Evolutionary conservation across 2,888 invertebrate genomes (phyloP).

Genomic region (Xylota segnis): DNA sequence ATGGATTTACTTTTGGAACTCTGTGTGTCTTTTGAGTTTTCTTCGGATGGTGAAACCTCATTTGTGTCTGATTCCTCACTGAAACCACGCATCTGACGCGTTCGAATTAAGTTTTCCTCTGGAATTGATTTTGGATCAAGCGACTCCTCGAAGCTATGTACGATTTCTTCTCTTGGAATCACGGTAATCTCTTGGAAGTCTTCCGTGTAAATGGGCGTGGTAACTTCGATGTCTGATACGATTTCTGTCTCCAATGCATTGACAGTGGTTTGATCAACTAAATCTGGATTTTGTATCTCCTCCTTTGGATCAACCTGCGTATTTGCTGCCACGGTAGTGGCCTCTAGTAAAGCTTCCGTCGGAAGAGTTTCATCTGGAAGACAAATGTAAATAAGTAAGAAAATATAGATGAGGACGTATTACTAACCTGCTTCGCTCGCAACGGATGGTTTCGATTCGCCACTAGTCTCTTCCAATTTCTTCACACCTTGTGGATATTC

Average conservation of each 20-base stretch:
- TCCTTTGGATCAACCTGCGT: neutral
- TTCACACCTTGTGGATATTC: conserved; percentile 48
- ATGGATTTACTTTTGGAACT: conserved; percentile 17
- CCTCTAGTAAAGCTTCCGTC: neutral
- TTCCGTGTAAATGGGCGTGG: conserved; percentile 8
- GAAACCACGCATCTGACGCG: conserved; percentile 52
- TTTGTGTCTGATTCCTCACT: conserved; percentile 26
- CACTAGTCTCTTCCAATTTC: conserved; percentile 4
- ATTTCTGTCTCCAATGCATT: neutral
- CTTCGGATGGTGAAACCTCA: neutral
- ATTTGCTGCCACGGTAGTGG: neutral
- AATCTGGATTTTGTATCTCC: neutral
- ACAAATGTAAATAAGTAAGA: neutral
- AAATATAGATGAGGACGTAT: neutral
- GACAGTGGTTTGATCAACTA: neutral
- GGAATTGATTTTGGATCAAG: conserved; percentile 8
- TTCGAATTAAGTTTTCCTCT: conserved; percentile 10
- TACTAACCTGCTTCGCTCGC: conserved; percentile 15
- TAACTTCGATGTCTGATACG: neutral
- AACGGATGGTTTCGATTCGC: neutral
- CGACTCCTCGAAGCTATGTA: neutral
- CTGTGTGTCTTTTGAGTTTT: conserved; percentile 1
- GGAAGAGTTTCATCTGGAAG: conserved; percentile 6
- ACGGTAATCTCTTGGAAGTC: conserved; percentile 2
- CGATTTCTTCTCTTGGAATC: conserved; percentile 23